Evolutionary conservation across 2,888 invertebrate species (phyloP).

Genomic region (Spilarctia lutea): DNA sequence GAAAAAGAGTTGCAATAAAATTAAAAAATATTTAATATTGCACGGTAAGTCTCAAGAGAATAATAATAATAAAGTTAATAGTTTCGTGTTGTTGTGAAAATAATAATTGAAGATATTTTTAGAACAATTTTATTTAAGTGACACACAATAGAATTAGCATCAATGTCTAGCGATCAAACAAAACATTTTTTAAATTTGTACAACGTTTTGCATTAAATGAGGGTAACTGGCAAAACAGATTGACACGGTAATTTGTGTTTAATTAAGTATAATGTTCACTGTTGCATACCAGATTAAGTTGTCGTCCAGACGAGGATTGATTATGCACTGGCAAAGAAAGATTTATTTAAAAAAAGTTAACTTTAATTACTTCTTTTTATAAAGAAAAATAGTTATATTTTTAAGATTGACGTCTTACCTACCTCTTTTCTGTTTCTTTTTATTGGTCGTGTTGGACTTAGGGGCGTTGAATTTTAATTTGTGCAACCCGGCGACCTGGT

Average conservation of each 20-base stretch:
- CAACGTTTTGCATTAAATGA: conserved; percentile 26
- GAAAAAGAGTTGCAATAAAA: background rate
- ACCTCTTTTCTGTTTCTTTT: background rate
- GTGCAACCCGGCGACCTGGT: background rate
- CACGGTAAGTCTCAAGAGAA: background rate
- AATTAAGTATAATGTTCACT: conserved; percentile 41
- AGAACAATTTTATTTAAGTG: too few relatives aligned
- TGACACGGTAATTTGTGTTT: conserved; percentile 45
- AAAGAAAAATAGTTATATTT: background rate
- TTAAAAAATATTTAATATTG: background rate
- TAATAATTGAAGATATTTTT: too few relatives aligned
- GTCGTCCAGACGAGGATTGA: conserved; percentile 57
- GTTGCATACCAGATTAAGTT: conserved; percentile 57
- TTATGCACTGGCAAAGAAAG: conserved; percentile 49
- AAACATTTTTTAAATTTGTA: background rate
- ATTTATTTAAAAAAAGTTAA: conserved; percentile 44
- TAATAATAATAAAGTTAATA: too few relatives aligned
- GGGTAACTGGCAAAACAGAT: conserved; percentile 37
- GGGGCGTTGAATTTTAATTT: background rate
- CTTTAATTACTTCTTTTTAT: conserved; percentile 47
- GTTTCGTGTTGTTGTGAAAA: too few relatives aligned
- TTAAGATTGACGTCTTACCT: background rate
- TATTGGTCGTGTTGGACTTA: background rate
- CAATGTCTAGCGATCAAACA: background rate
- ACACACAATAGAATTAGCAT: too few relatives aligned